A percentile compares a stretch with the other conserved stretches of the same genome.
Conservation (phyloP, 30 jellyfish, hydroid and myxozoan species). For the Pseudorhiza aurosa region DNA sequence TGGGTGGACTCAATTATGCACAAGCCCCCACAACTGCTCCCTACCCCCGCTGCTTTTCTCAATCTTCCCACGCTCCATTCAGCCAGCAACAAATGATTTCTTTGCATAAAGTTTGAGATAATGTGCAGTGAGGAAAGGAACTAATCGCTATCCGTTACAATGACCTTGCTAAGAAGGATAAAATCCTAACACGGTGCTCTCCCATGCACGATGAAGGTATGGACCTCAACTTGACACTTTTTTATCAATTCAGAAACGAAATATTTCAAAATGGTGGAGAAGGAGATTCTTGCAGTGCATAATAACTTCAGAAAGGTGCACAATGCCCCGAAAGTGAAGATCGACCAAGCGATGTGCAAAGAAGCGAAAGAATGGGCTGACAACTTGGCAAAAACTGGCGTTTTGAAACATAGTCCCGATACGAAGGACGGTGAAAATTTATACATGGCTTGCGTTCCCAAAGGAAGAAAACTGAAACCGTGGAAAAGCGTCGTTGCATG, state of each 20-base stretch:
- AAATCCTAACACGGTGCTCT: too few relatives aligned
- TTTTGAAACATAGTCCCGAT: slow-evolving; percentile 58
- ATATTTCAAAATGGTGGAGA: slow-evolving; percentile 7
- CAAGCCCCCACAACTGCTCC: too few relatives aligned
- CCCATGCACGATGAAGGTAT: too few relatives aligned
- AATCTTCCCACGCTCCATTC: too few relatives aligned
- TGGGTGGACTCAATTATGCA: too few relatives aligned
- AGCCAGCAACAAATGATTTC: too few relatives aligned
- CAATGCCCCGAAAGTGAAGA: slow-evolving; percentile 60
- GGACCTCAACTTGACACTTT: too few relatives aligned
- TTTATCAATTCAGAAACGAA: slow-evolving; percentile 21
- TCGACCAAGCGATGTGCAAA: slow-evolving; percentile 44
- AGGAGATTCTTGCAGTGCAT: slow-evolving; percentile 64
- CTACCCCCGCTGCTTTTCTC: too few relatives aligned
- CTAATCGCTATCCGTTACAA: too few relatives aligned
- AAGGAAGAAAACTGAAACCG: slow-evolving; percentile 43
- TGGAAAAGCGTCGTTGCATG: slow-evolving; percentile 71
- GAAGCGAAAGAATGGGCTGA: slow-evolving; percentile 73
- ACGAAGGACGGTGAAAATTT: slow-evolving; percentile 80
- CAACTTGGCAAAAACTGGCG: slow-evolving; percentile 45
- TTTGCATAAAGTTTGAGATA: too few relatives aligned
- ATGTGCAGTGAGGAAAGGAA: too few relatives aligned
- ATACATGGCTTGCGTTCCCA: slow-evolving; percentile 80
- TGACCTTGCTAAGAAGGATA: too few relatives aligned
- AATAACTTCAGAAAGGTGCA: slow-evolving; percentile 84